Conservation (phyloP, 1,140 invertebrate genomes). For the Panulirus ornatus region DNA sequence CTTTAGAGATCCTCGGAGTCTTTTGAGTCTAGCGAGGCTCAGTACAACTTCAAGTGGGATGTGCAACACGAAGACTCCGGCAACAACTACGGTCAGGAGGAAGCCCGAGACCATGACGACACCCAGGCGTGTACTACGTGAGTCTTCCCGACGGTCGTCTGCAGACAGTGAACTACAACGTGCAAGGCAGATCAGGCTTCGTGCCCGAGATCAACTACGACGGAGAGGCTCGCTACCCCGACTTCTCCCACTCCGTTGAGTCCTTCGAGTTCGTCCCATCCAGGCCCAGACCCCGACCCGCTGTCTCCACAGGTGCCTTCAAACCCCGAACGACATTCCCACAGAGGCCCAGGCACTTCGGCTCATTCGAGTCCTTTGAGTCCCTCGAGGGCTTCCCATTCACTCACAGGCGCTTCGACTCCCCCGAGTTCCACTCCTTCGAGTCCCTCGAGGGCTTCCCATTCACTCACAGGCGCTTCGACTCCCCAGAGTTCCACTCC, state of each 20-base stretch:
- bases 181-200: neutral
- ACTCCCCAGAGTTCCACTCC: too few relatives aligned
- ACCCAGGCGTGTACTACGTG: neutral
- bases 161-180: slow-evolving; percentile 5
- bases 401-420: too few relatives aligned
- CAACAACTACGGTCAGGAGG: slow-evolving; percentile 4
- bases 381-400: too few relatives aligned
- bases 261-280: too few relatives aligned
- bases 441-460: too few relatives aligned
- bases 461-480: too few relatives aligned
- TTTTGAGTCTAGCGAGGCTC: slow-evolving; percentile 13
- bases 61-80: neutral
- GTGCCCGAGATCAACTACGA: slow-evolving; percentile 9
- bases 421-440: too few relatives aligned
- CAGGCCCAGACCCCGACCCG: too few relatives aligned
- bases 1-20: neutral
- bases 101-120: slow-evolving; percentile 10
- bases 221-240: slow-evolving; percentile 17
- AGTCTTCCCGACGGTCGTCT: slow-evolving; percentile 11
- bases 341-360: too few relatives aligned
- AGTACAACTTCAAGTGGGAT: slow-evolving; percentile 17
- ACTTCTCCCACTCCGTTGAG: neutral
- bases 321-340: too few relatives aligned
- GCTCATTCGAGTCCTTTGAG: too few relatives aligned
- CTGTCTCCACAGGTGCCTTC: too few relatives aligned